Conservation (phyloP, 1,140 invertebrate species). For the Ephestia elutella region DNA sequence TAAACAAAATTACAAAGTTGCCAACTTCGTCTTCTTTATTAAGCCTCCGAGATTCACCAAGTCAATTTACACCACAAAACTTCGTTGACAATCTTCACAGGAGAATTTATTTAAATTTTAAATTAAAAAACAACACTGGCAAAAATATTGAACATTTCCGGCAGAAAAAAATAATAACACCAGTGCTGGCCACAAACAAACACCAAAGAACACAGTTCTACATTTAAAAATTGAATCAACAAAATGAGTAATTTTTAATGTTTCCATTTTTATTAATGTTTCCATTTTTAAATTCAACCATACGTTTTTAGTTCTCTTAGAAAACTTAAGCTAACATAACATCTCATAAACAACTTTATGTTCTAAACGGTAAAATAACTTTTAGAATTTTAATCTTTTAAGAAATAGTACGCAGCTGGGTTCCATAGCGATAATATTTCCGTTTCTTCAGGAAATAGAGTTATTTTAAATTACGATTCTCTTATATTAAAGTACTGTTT, state of each 20-base stretch:
- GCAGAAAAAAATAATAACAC: too few species aligned
- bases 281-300: constrained; percentile 2
- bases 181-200: too few species aligned
- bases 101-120: not conserved
- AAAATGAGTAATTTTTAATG: not conserved
- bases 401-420: not conserved
- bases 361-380: not conserved
- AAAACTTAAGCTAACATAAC: not conserved
- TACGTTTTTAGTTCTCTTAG: not conserved
- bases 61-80: not conserved
- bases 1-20: not conserved
- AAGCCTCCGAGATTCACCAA: not conserved
- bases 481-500: not conserved
- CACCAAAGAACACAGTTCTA: too few species aligned
- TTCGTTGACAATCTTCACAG: constrained; percentile 1
- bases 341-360: not conserved
- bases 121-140: too few species aligned
- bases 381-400: not conserved
- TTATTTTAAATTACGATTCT: not conserved
- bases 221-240: not conserved
- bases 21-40: constrained; percentile 1
- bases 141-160: too few species aligned
- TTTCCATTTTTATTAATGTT: too few species aligned
- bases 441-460: not conserved
- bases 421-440: not conserved